Evolutionary conservation across 2,113 vertebrate species (phyloP).

Genomic region (chimpanzee (Pan troglodytes)): DNA sequence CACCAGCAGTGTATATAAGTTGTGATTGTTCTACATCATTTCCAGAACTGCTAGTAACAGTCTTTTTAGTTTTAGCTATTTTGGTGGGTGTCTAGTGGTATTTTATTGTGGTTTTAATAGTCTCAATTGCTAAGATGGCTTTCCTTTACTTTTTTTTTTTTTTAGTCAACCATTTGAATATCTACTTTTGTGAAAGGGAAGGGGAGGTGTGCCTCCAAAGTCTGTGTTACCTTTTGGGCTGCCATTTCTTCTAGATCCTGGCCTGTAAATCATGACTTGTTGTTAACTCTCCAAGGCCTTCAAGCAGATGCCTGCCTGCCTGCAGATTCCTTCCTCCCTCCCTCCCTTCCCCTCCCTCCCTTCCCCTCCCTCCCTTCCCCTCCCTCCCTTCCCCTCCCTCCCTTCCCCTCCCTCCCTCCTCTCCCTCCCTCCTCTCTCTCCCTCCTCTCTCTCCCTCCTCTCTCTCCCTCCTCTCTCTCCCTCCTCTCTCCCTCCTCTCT

Average conservation of each 20-base stretch:
- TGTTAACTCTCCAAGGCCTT: neutral
- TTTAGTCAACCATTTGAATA: neutral
- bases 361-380: rapidly evolving
- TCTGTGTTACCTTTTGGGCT: neutral
- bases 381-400: rapidly evolving
- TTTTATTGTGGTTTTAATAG: neutral
- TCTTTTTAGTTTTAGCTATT: neutral
- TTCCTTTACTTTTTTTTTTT: neutral
- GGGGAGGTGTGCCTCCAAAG: neutral
- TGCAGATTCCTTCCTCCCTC: too few relatives aligned
- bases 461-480: too few relatives aligned
- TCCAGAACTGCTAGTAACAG: neutral
- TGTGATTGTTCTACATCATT: neutral
- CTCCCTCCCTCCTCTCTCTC: rapidly evolving
- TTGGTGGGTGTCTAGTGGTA: neutral
- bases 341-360: too few relatives aligned
- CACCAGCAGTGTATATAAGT: neutral
- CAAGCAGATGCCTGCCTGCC: neutral
- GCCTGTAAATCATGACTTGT: neutral
- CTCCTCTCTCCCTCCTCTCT: rapidly evolving
- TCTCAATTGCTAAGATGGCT: constrained; percentile 6
- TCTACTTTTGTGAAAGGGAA: neutral
- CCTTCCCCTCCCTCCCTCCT: rapidly evolving
- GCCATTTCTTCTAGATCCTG: neutral
- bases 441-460: rapidly evolving